Conservation (phyloP, 2,113 vertebrate species). For the Nettapus auritus region DNA sequence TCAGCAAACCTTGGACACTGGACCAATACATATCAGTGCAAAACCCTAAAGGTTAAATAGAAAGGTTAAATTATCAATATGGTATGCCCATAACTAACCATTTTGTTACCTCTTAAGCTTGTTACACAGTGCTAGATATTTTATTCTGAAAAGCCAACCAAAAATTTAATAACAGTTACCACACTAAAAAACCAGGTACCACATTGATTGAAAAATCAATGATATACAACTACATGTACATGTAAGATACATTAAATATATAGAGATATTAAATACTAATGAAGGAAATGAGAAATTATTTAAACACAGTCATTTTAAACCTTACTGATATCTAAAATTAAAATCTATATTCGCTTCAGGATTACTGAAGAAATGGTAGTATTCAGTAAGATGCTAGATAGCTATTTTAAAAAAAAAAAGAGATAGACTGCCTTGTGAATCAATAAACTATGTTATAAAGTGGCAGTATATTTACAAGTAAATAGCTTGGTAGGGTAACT, state of each 20-base stretch:
- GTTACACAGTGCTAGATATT: background rate
- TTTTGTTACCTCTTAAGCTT: background rate
- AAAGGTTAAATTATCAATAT: background rate
- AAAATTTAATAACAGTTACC: background rate
- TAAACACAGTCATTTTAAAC: background rate
- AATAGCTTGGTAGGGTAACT: background rate
- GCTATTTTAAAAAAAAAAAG: background rate
- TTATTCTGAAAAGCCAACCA: background rate
- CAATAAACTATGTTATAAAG: background rate
- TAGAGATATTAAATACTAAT: background rate
- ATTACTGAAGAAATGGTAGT: background rate
- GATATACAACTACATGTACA: background rate
- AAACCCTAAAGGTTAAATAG: background rate
- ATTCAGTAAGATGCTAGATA: background rate
- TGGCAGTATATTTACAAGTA: slow-evolving; percentile 1
- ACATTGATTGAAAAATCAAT: background rate
- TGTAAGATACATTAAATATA: background rate
- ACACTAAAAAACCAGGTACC: background rate
- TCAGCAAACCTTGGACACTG: background rate
- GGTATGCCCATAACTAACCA: background rate
- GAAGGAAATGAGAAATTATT: background rate
- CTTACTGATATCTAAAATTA: background rate
- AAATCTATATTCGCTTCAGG: background rate
- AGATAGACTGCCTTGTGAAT: background rate
- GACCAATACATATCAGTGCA: background rate